These are phyloP conservation scores for Pachypanchax playfairii DNA, from an alignment of 2,113 vertebrate genomes.

Conservation along the genomic window DNA sequence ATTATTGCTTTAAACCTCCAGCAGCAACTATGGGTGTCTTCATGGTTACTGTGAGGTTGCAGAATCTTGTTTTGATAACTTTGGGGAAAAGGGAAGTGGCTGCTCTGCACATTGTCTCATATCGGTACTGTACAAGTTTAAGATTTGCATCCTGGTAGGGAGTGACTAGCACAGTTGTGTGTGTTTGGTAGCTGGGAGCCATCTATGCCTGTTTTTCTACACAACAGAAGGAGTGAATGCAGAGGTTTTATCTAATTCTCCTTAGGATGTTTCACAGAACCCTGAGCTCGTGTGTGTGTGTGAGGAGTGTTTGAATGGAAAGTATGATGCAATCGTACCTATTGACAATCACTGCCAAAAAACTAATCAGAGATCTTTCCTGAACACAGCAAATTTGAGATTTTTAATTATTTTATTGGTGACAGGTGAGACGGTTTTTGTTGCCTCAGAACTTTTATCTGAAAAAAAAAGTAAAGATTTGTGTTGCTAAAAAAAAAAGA, in stretches of 20 bases:
- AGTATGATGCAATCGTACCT: conserved; percentile 37
- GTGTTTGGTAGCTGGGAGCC: conserved; percentile 60
- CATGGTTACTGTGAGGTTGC: conserved; percentile 1
- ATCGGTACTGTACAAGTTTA: conserved; percentile 61
- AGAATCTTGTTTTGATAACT: conserved; percentile 58
- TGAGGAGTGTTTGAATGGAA: conserved; percentile 24
- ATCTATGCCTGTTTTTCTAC: conserved; percentile 14
- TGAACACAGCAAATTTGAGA: too few relatives aligned
- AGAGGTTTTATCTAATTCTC: conserved; percentile 32
- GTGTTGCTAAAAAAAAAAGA: too few relatives aligned
- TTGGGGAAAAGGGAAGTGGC: conserved; percentile 71
- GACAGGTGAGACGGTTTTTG: too few relatives aligned
- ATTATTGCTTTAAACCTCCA: not conserved
- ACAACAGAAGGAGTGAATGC: conserved; percentile 19
- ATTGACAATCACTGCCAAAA: too few relatives aligned
- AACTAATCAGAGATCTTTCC: too few relatives aligned
- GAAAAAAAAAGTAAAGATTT: too few relatives aligned
- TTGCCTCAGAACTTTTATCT: too few relatives aligned
- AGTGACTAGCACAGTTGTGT: conserved; percentile 69
- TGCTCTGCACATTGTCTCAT: conserved; percentile 64
- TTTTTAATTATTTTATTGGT: too few relatives aligned
- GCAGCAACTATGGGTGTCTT: too few relatives aligned
- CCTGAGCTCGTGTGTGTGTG: conserved; percentile 29
- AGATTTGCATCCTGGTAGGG: conserved; percentile 53
- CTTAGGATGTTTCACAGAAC: conserved; percentile 32